Base-by-base conservation (phyloP, 2,797 vertebrate species). In the Oreortyx pictus region DNA sequence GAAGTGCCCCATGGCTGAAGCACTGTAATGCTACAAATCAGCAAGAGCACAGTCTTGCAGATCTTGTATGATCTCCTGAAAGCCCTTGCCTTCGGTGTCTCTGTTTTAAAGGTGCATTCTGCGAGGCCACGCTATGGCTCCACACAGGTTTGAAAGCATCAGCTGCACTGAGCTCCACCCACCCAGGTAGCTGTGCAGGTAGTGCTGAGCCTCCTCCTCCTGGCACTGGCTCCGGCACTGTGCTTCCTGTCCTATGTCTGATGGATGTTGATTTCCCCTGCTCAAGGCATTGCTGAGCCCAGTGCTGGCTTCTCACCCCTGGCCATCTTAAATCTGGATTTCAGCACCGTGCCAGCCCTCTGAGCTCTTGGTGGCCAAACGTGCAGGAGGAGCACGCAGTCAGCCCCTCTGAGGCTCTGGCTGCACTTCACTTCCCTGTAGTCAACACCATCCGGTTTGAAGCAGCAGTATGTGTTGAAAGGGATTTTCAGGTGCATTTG, bases 391-490 rank as follows among this genome's bases (percentile, higher is more conserved):
- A 91, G 71, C 47, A 29, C 25, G 73, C 62, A 56, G 39, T 91
- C 79, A 78, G 79, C 59, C 25, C 39, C 35, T 87, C 46, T 46
- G 75, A 60, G 31, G 25, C 59, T 82, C 88, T 85, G 71, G 50
- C 35, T 37, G n/a, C 57, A 20, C 50, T 71, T 82, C 29, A 59
- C 59, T 78, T 71, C 57, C 65, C 46, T 67, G 79, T 77, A 72
- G 35, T 90, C 89, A 94, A 75, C 82, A 78, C 89, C n/a, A 52
- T 60, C 56, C 85, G 86, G 52, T 82, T 22, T 89, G 35, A 81
- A 75, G 64, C 62, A 71, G 43, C 64, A 86, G 25, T 20, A 18
- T 50, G 64, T 89, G 73, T 39, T 77, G 77, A 82, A 85, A 89
- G 68, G 57, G 47, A 50, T 71, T 71, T 90, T 85, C 37, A 39